A percentile compares a stretch with the other conserved stretches of the same genome.
Evolutionary conservation across 23 tunicate species (phyloP).

Genomic region (Aplidium turbinatum): DNA sequence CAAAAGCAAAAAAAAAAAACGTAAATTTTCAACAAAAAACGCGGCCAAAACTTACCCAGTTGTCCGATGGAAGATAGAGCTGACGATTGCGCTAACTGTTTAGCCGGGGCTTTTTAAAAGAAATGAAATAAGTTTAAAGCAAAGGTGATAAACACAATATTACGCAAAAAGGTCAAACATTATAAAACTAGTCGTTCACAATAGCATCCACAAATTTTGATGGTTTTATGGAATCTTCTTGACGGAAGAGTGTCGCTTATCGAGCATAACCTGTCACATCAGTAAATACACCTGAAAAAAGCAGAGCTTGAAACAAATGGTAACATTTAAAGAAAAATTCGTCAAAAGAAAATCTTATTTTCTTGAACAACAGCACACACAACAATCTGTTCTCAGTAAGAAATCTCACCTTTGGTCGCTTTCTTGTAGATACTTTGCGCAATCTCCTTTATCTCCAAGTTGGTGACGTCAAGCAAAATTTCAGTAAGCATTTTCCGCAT

Average conservation of each 20-base stretch:
- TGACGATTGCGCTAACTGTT: slow-evolving; percentile 47
- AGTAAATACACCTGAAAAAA: too few species aligned
- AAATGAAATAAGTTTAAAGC: slow-evolving; percentile 24
- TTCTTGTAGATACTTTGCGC: slow-evolving; percentile 28
- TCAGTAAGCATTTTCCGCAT: slow-evolving; percentile 60
- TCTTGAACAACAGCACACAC: too few species aligned
- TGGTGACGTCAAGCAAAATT: slow-evolving; percentile 64
- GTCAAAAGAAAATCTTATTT: too few species aligned
- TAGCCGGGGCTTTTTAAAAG: slow-evolving; percentile 62
- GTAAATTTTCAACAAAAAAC: neutral
- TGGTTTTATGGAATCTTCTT: too few species aligned
- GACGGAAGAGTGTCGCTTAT: too few species aligned
- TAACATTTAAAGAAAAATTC: too few species aligned
- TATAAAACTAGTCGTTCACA: too few species aligned
- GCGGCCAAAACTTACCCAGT: slow-evolving; percentile 26
- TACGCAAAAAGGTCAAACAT: neutral
- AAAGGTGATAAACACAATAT: neutral
- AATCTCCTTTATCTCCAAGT: slow-evolving; percentile 27
- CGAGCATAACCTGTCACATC: too few species aligned
- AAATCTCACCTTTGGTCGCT: slow-evolving; percentile 33
- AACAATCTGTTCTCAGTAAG: too few species aligned
- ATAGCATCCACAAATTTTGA: too few species aligned
- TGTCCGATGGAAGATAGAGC: slow-evolving; percentile 49
- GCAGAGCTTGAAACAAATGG: too few species aligned
- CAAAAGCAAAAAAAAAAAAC: neutral